Base-by-base conservation (phyloP, 1,140 invertebrate genomes). In the Epicauta chinensis region DNA sequence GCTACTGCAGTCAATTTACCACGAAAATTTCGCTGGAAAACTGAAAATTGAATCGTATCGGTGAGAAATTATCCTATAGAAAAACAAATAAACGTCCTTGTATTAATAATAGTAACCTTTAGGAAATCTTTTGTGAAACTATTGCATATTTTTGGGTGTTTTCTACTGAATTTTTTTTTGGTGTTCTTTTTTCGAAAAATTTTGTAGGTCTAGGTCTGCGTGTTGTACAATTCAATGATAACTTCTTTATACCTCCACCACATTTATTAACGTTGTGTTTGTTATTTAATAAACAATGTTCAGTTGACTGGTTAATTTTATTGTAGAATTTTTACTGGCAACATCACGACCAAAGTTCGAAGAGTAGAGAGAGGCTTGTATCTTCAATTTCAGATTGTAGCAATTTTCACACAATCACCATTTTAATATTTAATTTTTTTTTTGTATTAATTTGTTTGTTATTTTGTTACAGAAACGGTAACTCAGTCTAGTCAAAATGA, bases 401-500 rank as follows among this genome's bases (percentile, higher is more conserved):
- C 17, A 37, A 12, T 11, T 12, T 13, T 47, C 32, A 14, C 16
- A 30, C 42, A 36, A 35, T n/a, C 30, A 48, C 2, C 23, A 5
- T 23, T 23, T 7, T 23, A 23, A 23, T 23, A 5, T 23, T 23
- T 23, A 23, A 23, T 23, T 23, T 23, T 23, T 23, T 23, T 23
- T 4, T 23, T 23, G 7, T 5, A 5, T 23, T 23, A 5, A 23
- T 23, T 23, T 23, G 4, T 5, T 23, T 23, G 4, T 23, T 23
- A 7, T 23, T n/a, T 7, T 23, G 23, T 47, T 47, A 38, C 45
- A 47, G 45, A 47, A 47, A 34, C 37, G 45, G 36, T 47, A 47
- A 47, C 45, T 60, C 62, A 67, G 61, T 69, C 67, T 69, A 69
- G 67, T 69, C 66, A 69, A 61, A 58, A 69, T 68, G 66, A 67